Evolutionary conservation across 2,888 invertebrate genomes (phyloP), one percentile per base, ranked within the genome.

Genomic region (Volucella inflata): DNA sequence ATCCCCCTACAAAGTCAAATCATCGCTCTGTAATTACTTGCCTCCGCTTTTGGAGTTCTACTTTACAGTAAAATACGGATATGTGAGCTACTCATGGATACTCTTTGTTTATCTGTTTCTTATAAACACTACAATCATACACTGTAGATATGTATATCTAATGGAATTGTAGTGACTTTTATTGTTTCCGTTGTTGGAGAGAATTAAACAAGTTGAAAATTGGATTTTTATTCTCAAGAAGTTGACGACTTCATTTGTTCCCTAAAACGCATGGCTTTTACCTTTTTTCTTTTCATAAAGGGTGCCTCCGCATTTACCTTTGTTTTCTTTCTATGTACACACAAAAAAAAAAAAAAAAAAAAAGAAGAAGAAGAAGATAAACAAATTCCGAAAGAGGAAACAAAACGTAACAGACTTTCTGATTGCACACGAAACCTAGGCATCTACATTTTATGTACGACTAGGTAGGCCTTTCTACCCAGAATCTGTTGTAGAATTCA

Each of bases 131-230:
- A 6, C 4, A 30, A 4, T 30, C 6, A 6, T 30, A 30, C n/a
- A n/a, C 21, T 44, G 17, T 42, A 12, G 8, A 38, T 40, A 44
- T 30, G 30, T 42, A 10, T 57, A 30, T 79, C 57, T 62, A 9
- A 48, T 16, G 9, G 46, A 30, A 30, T 30, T 30, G 30, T 30
- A 30, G 30, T 30, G 30, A 30, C 30, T 48, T 62, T 68, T 83
- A 83, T 78, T 72, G 74, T 83, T 83, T 74, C 68, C 83, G 72
- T 57, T 75, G 65, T 55, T 70, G 14, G 12, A 50, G 40, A 51
- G 50, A 8, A 44, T 30, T 16, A 6, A 60, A 44, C 38, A 30
- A 59, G 68, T 64, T 75, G 42, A 8, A 11, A 42, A 60, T 44
- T 71, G 30, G 30, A 51, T 14, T 75, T 57, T 51, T 46, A 36